A percentile compares a stretch with the other conserved stretches of the same genome.
Evolutionary conservation across 2,888 invertebrate species (phyloP).

Genomic region (Ephialtes manifestator): DNA sequence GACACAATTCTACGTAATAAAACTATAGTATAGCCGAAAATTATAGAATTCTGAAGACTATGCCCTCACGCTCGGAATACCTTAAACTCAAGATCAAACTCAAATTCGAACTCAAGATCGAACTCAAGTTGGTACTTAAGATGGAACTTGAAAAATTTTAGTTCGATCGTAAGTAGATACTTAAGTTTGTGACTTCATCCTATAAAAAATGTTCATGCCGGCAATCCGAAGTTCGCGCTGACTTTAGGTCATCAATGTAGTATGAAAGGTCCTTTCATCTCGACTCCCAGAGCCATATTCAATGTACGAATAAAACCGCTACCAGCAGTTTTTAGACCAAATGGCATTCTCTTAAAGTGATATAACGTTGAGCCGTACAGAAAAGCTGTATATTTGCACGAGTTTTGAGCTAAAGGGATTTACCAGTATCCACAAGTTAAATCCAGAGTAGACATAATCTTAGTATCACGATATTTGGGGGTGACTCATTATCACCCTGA

Average conservation of each 20-base stretch:
- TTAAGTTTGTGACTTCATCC: too few relatives aligned
- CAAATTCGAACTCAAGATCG: too few relatives aligned
- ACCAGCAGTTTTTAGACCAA: conserved; percentile 28
- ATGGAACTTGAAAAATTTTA: too few relatives aligned
- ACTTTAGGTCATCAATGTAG: conserved; percentile 80
- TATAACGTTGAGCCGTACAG: conserved; percentile 56
- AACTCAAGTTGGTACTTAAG: too few relatives aligned
- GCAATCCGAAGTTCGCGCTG: too few relatives aligned
- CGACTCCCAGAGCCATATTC: conserved; percentile 69
- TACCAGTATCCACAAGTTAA: conserved; percentile 71
- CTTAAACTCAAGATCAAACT: too few relatives aligned
- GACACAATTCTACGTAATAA: too few relatives aligned
- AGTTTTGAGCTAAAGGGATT: conserved; percentile 64
- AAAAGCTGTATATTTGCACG: conserved; percentile 70
- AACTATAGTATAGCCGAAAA: too few relatives aligned
- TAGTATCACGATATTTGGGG: conserved; percentile 66
- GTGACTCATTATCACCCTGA: conserved; percentile 73
- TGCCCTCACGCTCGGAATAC: too few relatives aligned
- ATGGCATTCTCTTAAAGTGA: conserved; percentile 30
- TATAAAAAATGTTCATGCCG: too few relatives aligned
- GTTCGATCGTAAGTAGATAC: too few relatives aligned
- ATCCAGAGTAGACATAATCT: conserved; percentile 6
- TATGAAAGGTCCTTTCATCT: conserved; percentile 62
- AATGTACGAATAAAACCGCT: conserved; percentile 70
- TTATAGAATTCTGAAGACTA: too few relatives aligned